phyloP scores from a whole-genome alignment of 2,113 vertebrate genomes.

The Baryphthengus martii region DNA sequence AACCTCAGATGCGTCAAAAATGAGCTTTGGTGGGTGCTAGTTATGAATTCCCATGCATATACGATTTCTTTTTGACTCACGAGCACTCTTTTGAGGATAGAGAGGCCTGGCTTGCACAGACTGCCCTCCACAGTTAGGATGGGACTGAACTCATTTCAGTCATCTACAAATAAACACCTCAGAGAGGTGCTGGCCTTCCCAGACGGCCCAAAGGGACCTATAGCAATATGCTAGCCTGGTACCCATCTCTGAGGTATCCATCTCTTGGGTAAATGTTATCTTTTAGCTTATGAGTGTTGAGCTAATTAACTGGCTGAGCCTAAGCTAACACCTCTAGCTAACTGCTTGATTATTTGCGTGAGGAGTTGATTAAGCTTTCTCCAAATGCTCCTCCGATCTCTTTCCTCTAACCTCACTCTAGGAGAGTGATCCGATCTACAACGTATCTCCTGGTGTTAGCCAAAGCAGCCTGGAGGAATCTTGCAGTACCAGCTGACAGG shows the following conservation, averaged over 20 bases:
- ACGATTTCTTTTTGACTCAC: neutral
- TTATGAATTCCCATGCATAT: neutral
- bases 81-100: neutral
- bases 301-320: neutral
- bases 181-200: neutral
- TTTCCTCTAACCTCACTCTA: neutral
- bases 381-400: neutral
- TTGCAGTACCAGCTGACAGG: neutral
- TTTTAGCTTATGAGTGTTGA: neutral
- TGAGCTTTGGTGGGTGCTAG: neutral
- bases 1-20: neutral
- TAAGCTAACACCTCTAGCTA: neutral
- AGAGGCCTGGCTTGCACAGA: neutral
- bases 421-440: neutral
- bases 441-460: neutral
- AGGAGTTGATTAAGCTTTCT: neutral
- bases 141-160: neutral
- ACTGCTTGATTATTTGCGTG: neutral
- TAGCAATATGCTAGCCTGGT: neutral
- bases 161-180: neutral
- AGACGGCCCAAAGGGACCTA: neutral
- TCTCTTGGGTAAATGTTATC: neutral
- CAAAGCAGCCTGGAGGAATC: neutral
- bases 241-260: neutral
- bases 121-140: neutral